phyloP scores from a whole-genome alignment of 2,113 vertebrate species.

The Anguilla japonica region DNA sequence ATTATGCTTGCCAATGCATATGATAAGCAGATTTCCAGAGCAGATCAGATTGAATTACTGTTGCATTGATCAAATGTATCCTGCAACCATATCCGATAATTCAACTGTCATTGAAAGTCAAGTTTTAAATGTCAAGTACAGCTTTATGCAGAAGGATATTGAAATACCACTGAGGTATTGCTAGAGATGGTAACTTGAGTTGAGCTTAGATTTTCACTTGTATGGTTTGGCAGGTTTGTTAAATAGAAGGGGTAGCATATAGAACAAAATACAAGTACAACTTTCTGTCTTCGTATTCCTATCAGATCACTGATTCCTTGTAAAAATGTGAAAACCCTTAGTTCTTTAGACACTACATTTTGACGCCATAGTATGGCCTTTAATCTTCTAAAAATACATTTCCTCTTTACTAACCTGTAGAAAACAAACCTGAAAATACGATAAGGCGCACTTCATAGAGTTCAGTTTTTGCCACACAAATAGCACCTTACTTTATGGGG shows the following conservation, averaged over 20 bases:
- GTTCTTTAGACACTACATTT: neutral
- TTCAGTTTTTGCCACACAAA: slow-evolving; percentile 32
- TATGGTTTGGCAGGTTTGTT: neutral
- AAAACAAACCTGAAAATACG: slow-evolving; percentile 1
- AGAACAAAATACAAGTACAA: neutral
- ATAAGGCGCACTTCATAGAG: slow-evolving; percentile 10
- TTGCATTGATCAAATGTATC: neutral
- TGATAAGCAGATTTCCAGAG: neutral
- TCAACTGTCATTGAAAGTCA: neutral
- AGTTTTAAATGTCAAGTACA: neutral
- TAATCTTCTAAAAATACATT: neutral
- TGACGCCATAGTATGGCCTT: neutral
- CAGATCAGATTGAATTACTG: neutral
- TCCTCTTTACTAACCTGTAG: neutral
- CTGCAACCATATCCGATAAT: neutral
- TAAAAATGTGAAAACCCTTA: neutral
- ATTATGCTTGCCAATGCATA: slow-evolving; percentile 5
- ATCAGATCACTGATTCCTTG: neutral
- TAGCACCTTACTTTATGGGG: neutral
- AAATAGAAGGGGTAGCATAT: neutral
- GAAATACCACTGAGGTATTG: neutral
- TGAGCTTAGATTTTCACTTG: neutral
- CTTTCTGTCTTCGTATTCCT: neutral
- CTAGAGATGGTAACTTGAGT: neutral
- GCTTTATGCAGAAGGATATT: neutral